Evolutionary conservation across 1,140 invertebrate species (phyloP).

Genomic region (Papilio dardanus): DNA sequence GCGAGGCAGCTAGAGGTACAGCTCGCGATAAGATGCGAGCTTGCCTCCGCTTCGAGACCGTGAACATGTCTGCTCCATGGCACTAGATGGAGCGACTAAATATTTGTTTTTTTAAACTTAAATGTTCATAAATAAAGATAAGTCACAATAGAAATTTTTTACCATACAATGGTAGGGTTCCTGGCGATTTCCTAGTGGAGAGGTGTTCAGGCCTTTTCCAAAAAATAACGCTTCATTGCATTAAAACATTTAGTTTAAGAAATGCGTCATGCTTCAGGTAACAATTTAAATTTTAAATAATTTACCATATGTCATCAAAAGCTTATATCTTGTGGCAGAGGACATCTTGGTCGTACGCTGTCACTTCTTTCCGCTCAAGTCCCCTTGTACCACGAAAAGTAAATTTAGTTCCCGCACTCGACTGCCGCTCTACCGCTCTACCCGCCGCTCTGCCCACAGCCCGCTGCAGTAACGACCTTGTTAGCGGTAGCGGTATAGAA

Average conservation of each 20-base stretch:
- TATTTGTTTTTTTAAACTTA: too few species aligned
- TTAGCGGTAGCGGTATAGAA: not conserved
- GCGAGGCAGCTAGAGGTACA: not conserved
- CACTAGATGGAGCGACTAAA: not conserved
- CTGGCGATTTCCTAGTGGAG: too few species aligned
- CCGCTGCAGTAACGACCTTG: slow-evolving; percentile 10
- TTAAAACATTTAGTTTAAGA: too few species aligned
- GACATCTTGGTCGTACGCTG: slow-evolving; percentile 5
- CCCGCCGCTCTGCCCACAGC: too few species aligned
- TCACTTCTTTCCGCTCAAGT: slow-evolving; percentile 24
- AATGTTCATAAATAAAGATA: too few species aligned
- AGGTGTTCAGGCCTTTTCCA: too few species aligned
- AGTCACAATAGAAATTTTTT: too few species aligned
- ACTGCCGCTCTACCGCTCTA: not conserved
- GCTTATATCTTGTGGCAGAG: not conserved
- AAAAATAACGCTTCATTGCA: too few species aligned
- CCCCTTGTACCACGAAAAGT: slow-evolving; percentile 1
- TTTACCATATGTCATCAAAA: not conserved
- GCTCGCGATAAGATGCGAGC: slow-evolving; percentile 11
- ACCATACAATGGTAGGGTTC: too few species aligned
- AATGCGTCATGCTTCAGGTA: too few species aligned
- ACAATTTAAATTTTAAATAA: not conserved
- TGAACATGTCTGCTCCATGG: not conserved
- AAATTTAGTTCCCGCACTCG: slow-evolving; percentile 28
- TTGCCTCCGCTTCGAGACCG: not conserved